phyloP scores from a whole-genome alignment of 1,140 invertebrate species.

The Amphibalanus amphitrite region DNA sequence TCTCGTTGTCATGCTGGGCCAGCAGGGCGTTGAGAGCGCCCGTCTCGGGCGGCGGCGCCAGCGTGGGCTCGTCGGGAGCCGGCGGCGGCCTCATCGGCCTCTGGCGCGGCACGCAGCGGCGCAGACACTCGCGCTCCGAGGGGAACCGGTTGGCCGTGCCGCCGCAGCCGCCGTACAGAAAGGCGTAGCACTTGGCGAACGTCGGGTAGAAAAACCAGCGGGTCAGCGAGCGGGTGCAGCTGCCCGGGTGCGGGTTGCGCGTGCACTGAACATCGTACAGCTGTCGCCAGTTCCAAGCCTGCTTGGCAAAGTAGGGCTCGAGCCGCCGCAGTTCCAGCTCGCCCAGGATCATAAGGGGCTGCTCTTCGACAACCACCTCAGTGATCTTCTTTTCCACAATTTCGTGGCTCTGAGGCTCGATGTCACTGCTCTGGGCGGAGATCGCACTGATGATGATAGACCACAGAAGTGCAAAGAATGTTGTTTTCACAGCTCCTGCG shows the following conservation, averaged over 20 bases:
- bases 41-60: too few relatives aligned
- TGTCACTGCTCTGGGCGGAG: too few relatives aligned
- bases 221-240: background rate
- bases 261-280: background rate
- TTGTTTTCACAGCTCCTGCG: too few relatives aligned
- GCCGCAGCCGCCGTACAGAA: background rate
- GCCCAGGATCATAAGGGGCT: too few relatives aligned
- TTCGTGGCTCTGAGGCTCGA: too few relatives aligned
- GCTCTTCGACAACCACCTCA: too few relatives aligned
- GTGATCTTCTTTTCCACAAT: too few relatives aligned
- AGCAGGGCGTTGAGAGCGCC: too few relatives aligned
- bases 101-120: background rate
- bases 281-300: background rate
- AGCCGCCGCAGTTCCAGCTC: background rate
- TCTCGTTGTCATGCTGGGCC: too few relatives aligned
- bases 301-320: background rate
- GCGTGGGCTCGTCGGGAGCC: too few relatives aligned
- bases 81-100: background rate
- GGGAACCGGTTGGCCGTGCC: background rate
- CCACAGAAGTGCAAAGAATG: too few relatives aligned
- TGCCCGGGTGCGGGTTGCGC: background rate
- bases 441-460: too few relatives aligned
- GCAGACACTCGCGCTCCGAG: background rate
- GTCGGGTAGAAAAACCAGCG: constrained; percentile 1
- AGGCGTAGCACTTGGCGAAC: background rate